These are phyloP conservation scores for Numenius arquata DNA, from an alignment of 2,113 vertebrate species.

Conservation along the genomic window DNA sequence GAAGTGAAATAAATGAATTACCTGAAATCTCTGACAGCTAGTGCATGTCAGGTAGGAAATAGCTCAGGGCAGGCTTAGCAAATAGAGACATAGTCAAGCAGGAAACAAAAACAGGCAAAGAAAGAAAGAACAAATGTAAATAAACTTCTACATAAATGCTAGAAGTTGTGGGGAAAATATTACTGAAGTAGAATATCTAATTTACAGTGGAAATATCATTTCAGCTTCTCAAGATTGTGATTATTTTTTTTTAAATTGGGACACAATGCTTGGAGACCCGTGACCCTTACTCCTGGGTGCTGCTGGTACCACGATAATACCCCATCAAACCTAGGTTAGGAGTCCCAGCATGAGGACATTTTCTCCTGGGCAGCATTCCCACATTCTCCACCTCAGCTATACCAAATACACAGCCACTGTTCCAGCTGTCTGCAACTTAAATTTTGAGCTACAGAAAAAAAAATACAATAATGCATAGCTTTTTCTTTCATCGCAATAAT, in stretches of 20 bases:
- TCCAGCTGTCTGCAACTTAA: not conserved
- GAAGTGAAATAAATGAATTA: not conserved
- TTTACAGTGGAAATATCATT: not conserved
- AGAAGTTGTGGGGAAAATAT: rapidly evolving
- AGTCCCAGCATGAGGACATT: not conserved
- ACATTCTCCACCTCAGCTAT: not conserved
- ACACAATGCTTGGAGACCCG: not conserved
- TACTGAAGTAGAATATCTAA: not conserved
- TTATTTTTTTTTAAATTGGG: not conserved
- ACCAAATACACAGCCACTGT: not conserved
- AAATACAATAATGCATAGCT: not conserved
- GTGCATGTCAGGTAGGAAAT: not conserved
- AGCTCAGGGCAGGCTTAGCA: not conserved
- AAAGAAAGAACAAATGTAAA: not conserved
- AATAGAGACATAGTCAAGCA: not conserved
- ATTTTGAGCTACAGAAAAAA: not conserved
- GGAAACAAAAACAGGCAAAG: not conserved
- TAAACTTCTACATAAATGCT: not conserved
- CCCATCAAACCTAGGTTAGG: not conserved
- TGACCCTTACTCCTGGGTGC: not conserved
- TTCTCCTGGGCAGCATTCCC: not conserved
- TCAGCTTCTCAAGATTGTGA: not conserved
- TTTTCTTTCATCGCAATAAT: not conserved
- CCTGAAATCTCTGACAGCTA: not conserved
- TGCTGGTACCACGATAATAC: not conserved